Percentiles rank a stretch among this genome's conserved stretches.
Evolutionary conservation across 2,888 invertebrate genomes (phyloP).

Genomic region (Strigamia transsilvanica): DNA sequence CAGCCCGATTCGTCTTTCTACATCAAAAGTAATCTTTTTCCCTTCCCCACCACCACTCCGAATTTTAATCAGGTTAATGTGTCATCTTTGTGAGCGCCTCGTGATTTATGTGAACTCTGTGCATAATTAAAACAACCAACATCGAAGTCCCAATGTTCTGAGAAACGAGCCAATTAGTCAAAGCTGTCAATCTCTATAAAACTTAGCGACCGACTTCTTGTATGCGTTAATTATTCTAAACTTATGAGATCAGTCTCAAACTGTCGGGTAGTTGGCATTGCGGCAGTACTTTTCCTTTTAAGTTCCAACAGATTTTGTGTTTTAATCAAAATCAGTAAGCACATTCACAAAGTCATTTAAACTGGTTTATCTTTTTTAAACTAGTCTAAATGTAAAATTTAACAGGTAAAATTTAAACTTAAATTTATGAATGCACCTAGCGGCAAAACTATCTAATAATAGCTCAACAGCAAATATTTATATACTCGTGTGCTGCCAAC

Average conservation of each 20-base stretch:
- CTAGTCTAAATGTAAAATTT: no score
- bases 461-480: no score
- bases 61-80: slow-evolving; percentile 40
- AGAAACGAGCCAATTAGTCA: slow-evolving; percentile 7
- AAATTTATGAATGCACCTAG: no score
- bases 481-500: no score
- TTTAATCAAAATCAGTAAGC: no score
- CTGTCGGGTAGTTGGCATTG: no score
- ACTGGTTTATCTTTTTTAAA: no score
- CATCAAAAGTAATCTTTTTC: background rate
- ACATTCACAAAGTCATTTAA: no score
- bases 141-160: background rate
- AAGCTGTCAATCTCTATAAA: slow-evolving; percentile 19
- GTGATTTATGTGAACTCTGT: slow-evolving; percentile 45
- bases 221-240: background rate
- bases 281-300: no score
- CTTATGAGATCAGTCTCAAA: background rate
- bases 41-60: background rate
- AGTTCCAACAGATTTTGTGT: no score
- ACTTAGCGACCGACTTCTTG: background rate
- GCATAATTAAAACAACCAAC: slow-evolving; percentile 37
- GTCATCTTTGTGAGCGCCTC: slow-evolving; percentile 35
- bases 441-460: no score
- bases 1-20: slow-evolving; percentile 4
- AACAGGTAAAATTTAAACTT: no score